Base-by-base conservation (phyloP, 2,113 vertebrate genomes). In the Lamprotornis superbus region DNA sequence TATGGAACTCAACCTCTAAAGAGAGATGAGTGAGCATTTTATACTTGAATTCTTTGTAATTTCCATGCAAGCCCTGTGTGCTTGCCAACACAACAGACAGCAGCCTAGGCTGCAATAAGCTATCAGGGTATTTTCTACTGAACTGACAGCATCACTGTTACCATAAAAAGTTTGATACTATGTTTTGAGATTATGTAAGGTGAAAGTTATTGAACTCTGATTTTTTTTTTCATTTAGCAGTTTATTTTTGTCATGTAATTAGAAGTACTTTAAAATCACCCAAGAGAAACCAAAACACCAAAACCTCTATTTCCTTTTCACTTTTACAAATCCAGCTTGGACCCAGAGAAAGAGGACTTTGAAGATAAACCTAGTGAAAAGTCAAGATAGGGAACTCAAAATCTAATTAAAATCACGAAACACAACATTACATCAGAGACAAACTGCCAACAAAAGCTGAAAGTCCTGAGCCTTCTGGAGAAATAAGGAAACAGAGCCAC, bases 341-440 rank as follows among this genome's bases (percentile, higher is more conserved):
- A 30, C 20, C 31, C 24, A 31, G 18, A 74, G 18, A 80, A 12
- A 22, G 9, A 50, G 7, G 30, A 74, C 85, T 76, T 63, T 53
- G 37, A 85, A 76, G 75, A 82, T 16, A 93, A 81, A 76, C 13
- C 5, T 53, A 18, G 12, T 42, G 35, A 84, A 75, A 82, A 89
- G 52, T 6, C 55, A 90, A 70, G 37, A 89, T 6, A 25, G 13
- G 37, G 73, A 87, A 84, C 17, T 88, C 50, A 60, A 65, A 68
- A 56, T 52, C 42, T 47, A 90, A 64, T 52, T 93, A 90, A 67
- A 52, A 80, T n/a, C 27, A 76, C n/a, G 92, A 89, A 92, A 57
- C 3, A 2, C 10, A 68, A 19, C 2, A 2, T 56, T 67, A 7
- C 22, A 69, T 63, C n/a, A 63, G 64, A 75, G 52, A 77, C 37